Conservation (phyloP, 2,797 vertebrate species). For the Anguilla marmorata region DNA sequence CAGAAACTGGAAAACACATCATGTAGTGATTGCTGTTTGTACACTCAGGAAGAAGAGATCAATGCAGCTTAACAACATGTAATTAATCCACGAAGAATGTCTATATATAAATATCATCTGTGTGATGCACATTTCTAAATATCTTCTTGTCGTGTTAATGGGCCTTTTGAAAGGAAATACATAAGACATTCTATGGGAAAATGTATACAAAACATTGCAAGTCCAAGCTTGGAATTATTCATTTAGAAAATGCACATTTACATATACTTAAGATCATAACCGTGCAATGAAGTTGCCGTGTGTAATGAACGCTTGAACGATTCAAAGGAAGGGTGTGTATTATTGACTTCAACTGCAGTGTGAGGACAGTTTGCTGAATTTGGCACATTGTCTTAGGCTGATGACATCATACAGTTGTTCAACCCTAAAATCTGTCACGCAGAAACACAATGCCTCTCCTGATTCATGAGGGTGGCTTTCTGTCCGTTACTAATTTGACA, state of each 20-base stretch:
- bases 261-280: background rate
- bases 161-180: no score
- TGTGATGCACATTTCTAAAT: no score
- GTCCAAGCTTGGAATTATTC: background rate
- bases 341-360: background rate
- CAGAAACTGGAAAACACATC: background rate
- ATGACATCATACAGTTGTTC: background rate
- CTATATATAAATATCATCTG: no score
- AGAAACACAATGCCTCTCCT: background rate
- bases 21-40: background rate
- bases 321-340: conserved; percentile 33
- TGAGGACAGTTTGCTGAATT: background rate
- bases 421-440: background rate
- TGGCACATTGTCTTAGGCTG: background rate
- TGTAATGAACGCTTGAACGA: conserved; percentile 14
- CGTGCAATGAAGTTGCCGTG: background rate
- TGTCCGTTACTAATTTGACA: background rate
- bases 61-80: background rate
- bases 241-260: background rate
- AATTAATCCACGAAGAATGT: no score
- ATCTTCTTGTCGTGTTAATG: no score
- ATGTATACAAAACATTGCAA: no score
- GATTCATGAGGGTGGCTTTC: background rate
- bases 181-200: no score
- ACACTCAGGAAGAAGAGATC: background rate